Evolutionary conservation across 2,888 invertebrate species (phyloP).

Genomic region (Sesia bembeciformis): DNA sequence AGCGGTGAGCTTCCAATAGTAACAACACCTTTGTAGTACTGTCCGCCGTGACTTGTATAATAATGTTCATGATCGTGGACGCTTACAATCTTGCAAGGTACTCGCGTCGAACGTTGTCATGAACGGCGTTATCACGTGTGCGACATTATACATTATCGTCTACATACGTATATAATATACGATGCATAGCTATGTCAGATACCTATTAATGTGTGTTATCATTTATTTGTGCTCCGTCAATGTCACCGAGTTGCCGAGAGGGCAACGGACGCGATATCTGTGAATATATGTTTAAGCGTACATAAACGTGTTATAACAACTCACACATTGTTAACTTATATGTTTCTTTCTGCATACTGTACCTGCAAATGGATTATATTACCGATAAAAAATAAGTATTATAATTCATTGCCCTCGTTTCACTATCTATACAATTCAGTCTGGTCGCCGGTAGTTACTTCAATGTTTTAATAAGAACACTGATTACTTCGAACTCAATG

Average conservation of each 20-base stretch:
- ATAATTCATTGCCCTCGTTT: conserved; percentile 57
- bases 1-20: neutral
- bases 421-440: conserved; percentile 32
- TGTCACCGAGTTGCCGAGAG: conserved; percentile 68
- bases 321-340: conserved; percentile 25
- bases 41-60: neutral
- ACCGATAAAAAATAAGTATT: conserved; percentile 42
- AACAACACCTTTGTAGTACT: neutral
- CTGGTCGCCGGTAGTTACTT: conserved; percentile 8
- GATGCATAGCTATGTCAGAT: neutral
- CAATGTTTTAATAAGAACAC: neutral
- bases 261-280: conserved; percentile 68
- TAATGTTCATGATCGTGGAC: neutral
- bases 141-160: neutral
- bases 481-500: neutral
- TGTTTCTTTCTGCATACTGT: conserved; percentile 18
- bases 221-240: conserved; percentile 66
- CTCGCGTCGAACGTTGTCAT: neutral
- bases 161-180: neutral
- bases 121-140: neutral
- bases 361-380: conserved; percentile 36
- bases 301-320: conserved; percentile 4
- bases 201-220: conserved; percentile 60
- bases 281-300: conserved; percentile 33
- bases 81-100: neutral